These are phyloP conservation scores for Lysandra bellargus DNA, from an alignment of 2,888 invertebrate species.

Conservation along the genomic window DNA sequence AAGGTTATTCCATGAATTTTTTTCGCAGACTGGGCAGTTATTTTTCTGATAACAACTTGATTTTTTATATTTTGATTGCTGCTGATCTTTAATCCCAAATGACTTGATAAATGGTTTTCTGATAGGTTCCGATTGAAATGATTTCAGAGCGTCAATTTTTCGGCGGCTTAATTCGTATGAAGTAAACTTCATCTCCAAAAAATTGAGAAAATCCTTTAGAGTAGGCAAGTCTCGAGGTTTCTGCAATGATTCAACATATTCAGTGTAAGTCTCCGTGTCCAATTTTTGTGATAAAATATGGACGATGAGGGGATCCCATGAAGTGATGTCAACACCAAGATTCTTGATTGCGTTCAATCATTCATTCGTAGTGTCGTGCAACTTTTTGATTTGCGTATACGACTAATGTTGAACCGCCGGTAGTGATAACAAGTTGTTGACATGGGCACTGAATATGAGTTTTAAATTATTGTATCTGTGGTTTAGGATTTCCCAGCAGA, in stretches of 20 bases:
- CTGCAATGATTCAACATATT: background rate
- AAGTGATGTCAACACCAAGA: slow-evolving; percentile 35
- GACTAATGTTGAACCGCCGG: slow-evolving; percentile 38
- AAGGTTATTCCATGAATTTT: background rate
- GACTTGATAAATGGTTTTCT: background rate
- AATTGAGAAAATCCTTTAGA: background rate
- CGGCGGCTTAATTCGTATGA: background rate
- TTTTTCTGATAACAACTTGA: no score
- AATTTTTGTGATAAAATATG: no score
- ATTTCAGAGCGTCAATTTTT: background rate
- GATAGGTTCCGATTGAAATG: background rate
- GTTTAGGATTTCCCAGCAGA: slow-evolving; percentile 42
- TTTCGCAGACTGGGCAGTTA: background rate
- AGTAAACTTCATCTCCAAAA: background rate
- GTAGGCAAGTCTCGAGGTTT: background rate
- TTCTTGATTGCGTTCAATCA: slow-evolving; percentile 41
- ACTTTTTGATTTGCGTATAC: slow-evolving; percentile 34
- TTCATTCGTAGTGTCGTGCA: slow-evolving; percentile 39
- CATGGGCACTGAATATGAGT: slow-evolving; percentile 36
- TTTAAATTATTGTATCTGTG: slow-evolving; percentile 40
- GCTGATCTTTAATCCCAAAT: background rate
- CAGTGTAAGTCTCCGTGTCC: background rate
- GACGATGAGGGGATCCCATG: slow-evolving; percentile 33
- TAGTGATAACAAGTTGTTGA: slow-evolving; percentile 35
- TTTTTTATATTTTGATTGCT: no score